Evolutionary conservation across 2,888 invertebrate species (phyloP).

Genomic region (Acanthococcus lagerstroemiae): DNA sequence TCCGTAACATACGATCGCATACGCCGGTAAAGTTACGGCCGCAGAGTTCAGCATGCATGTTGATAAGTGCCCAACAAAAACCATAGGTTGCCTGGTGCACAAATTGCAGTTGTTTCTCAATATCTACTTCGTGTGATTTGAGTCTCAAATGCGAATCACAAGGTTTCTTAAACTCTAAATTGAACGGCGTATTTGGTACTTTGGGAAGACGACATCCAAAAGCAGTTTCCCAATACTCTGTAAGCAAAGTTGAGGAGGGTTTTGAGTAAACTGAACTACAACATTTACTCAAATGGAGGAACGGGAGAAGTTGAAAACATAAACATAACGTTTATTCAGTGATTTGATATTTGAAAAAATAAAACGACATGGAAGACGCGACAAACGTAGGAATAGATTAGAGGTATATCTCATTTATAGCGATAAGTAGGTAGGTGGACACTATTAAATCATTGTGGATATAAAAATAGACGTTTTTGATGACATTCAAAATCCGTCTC

Average conservation of each 20-base stretch:
- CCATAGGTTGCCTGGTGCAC: slow-evolving; percentile 94
- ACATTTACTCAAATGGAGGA: too few relatives aligned
- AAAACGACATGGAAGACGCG: too few relatives aligned
- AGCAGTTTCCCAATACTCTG: slow-evolving; percentile 92
- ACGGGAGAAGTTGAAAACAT: too few relatives aligned
- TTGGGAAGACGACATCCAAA: slow-evolving; percentile 80
- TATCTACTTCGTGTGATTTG: slow-evolving; percentile 64
- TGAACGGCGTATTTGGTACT: slow-evolving; percentile 71
- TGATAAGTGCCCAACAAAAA: slow-evolving; percentile 70
- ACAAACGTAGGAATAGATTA: too few relatives aligned
- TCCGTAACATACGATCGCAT: slow-evolving; percentile 81
- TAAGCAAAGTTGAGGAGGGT: slow-evolving; percentile 15
- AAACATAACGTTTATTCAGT: too few relatives aligned
- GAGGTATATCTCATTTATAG: too few relatives aligned
- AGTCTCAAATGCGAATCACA: slow-evolving; percentile 69
- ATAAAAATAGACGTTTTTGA: too few relatives aligned
- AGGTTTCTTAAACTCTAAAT: slow-evolving; percentile 54
- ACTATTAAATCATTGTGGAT: too few relatives aligned
- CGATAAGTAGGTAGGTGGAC: too few relatives aligned
- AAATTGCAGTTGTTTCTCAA: slow-evolving; percentile 89
- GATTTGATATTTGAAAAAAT: too few relatives aligned
- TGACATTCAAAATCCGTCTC: too few relatives aligned
- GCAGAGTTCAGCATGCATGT: slow-evolving; percentile 78
- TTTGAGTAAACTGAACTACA: too few relatives aligned
- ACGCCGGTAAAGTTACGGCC: slow-evolving; percentile 57